Conservation (phyloP, 2,888 invertebrate species). For the Athalia circularis region DNA sequence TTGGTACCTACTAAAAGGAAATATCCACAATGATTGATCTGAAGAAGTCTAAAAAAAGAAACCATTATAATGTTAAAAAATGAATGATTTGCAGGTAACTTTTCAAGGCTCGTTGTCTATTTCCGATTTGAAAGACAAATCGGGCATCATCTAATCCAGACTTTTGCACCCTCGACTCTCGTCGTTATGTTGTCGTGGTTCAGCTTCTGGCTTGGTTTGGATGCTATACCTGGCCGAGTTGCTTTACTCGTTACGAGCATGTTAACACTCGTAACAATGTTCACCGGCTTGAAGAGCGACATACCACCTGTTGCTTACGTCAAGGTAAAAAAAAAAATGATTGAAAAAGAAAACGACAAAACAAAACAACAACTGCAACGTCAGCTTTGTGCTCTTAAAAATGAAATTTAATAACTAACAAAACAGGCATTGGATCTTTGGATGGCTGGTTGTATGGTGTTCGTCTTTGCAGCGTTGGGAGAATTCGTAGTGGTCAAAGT, state of each 20-base stretch:
- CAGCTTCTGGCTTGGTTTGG: slow-evolving; percentile 90
- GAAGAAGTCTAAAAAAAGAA: background rate
- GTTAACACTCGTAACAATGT: slow-evolving; percentile 90
- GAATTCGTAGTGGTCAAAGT: slow-evolving; percentile 91
- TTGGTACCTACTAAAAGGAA: background rate
- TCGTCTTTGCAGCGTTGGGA: slow-evolving; percentile 88
- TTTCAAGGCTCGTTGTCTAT: slow-evolving; percentile 85
- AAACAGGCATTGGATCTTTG: slow-evolving; percentile 87
- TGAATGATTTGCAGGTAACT: slow-evolving; percentile 78
- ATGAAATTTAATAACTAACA: slow-evolving; percentile 48
- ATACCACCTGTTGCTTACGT: slow-evolving; percentile 92
- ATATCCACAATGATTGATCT: background rate
- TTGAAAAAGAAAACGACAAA: background rate
- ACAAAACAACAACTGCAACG: background rate
- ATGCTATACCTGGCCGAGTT: slow-evolving; percentile 89
- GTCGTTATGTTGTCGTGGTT: slow-evolving; percentile 92
- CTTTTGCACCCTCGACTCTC: slow-evolving; percentile 88
- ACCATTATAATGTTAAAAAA: background rate
- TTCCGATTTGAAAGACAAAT: slow-evolving; percentile 90
- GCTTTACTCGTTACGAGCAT: slow-evolving; percentile 89
- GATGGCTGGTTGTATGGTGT: slow-evolving; percentile 94
- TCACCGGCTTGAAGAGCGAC: slow-evolving; percentile 87
- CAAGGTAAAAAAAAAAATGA: slow-evolving; percentile 78
- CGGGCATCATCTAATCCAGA: slow-evolving; percentile 89
- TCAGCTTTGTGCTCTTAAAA: background rate